These are phyloP conservation scores for Microctonus brassicae DNA, from an alignment of 2,888 invertebrate species.

Conservation along the genomic window DNA sequence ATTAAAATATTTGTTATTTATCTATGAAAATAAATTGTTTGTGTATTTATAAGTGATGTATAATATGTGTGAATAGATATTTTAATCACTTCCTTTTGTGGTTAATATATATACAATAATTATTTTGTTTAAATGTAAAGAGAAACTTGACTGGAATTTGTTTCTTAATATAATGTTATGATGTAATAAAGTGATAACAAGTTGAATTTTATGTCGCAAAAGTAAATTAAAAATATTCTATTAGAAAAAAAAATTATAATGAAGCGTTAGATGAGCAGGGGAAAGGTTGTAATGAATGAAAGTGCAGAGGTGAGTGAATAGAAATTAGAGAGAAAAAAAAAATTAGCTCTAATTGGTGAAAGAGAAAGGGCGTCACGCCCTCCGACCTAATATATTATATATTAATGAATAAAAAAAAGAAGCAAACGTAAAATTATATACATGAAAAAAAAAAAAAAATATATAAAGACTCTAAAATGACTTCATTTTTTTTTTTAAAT, in stretches of 20 bases:
- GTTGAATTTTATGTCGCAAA: neutral
- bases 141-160: slow-evolving; percentile 27
- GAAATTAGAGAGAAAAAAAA: slow-evolving; percentile 21
- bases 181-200: slow-evolving; percentile 27
- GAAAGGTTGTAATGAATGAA: slow-evolving; percentile 25
- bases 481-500: neutral
- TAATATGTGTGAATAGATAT: no score
- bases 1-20: no score
- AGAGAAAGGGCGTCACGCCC: slow-evolving; percentile 19
- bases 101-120: no score
- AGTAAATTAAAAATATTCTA: neutral
- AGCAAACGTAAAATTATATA: neutral
- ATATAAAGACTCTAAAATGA: neutral
- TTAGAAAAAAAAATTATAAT: no score
- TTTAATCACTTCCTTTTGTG: no score
- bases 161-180: slow-evolving; percentile 10
- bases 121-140: neutral
- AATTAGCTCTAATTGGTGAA: slow-evolving; percentile 14
- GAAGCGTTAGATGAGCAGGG: neutral
- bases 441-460: neutral
- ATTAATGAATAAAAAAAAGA: neutral
- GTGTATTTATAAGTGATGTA: no score
- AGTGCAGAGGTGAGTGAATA: slow-evolving; percentile 7
- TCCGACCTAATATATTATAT: neutral
- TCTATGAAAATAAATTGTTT: no score